These are phyloP conservation scores for Saturnia pavonia DNA, from an alignment of 2,888 invertebrate species.

Conservation along the genomic window DNA sequence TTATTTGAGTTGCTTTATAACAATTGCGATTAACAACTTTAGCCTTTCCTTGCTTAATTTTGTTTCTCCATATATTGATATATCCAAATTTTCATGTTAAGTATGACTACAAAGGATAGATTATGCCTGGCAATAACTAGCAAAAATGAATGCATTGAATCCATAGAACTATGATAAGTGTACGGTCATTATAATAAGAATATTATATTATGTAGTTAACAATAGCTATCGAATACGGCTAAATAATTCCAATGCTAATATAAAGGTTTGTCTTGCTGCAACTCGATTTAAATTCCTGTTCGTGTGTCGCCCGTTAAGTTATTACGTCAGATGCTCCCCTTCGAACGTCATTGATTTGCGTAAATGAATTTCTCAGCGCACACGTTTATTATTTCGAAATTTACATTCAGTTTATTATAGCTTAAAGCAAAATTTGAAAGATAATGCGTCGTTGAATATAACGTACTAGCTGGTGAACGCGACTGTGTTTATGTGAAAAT, in stretches of 20 bases:
- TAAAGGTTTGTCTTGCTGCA: constrained; percentile 25
- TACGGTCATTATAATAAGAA: background rate
- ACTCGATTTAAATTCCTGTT: constrained; percentile 23
- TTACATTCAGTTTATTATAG: background rate
- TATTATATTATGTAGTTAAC: constrained; percentile 3
- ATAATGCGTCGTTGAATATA: background rate
- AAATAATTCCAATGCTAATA: constrained; percentile 43
- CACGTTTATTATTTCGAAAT: background rate
- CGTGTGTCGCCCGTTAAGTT: background rate
- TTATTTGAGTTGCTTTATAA: background rate
- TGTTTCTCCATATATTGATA: no score
- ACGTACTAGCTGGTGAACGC: no score
- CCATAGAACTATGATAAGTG: background rate
- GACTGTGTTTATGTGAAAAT: no score
- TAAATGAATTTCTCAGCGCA: background rate
- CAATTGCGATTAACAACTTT: background rate
- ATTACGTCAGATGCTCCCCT: constrained; percentile 5
- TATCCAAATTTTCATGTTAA: no score
- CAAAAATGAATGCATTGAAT: background rate
- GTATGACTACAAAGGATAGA: no score
- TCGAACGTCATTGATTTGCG: background rate
- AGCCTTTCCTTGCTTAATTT: no score
- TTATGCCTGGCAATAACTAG: background rate
- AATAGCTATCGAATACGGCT: constrained; percentile 15
- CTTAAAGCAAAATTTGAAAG: background rate